Conservation (phyloP, 2,888 invertebrate species). For the Diadegma fenestrale region DNA sequence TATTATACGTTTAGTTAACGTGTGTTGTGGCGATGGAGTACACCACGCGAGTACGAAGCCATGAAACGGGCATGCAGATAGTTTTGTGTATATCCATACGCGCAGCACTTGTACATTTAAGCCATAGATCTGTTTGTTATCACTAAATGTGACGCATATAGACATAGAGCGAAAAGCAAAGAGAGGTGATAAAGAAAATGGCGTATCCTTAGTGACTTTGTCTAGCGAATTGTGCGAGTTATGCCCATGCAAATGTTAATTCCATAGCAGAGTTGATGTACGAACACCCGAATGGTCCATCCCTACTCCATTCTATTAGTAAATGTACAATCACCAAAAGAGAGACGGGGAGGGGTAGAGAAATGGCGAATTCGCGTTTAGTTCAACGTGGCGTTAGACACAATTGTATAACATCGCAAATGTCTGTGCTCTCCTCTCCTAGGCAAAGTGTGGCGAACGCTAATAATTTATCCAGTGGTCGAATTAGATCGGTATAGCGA, state of each 20-base stretch:
- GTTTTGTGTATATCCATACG: slow-evolving; percentile 42
- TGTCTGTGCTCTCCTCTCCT: slow-evolving; percentile 49
- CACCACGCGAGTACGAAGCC: slow-evolving; percentile 20
- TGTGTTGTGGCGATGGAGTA: slow-evolving; percentile 56
- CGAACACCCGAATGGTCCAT: neutral
- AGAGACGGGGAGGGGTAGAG: slow-evolving; percentile 24
- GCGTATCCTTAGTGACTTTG: neutral
- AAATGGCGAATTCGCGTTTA: slow-evolving; percentile 50
- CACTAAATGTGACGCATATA: slow-evolving; percentile 28
- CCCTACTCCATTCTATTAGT: slow-evolving; percentile 55
- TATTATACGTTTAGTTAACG: slow-evolving; percentile 69
- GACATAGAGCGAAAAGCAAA: neutral
- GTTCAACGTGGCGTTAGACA: slow-evolving; percentile 60
- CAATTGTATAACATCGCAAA: slow-evolving; percentile 62
- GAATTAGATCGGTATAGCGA: slow-evolving; percentile 79
- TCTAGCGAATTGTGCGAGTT: neutral
- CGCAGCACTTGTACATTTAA: slow-evolving; percentile 40
- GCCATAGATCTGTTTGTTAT: slow-evolving; percentile 34
- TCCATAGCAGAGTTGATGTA: slow-evolving; percentile 2
- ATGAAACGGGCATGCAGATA: slow-evolving; percentile 29
- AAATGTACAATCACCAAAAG: slow-evolving; percentile 47
- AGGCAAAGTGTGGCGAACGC: slow-evolving; percentile 71
- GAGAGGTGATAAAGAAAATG: slow-evolving; percentile 11
- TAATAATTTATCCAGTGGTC: slow-evolving; percentile 82
- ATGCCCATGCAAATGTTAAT: neutral